These are phyloP conservation scores for Montipora foliosa DNA, from an alignment of 64 coral and sea anemone genomes.

Conservation along the genomic window DNA sequence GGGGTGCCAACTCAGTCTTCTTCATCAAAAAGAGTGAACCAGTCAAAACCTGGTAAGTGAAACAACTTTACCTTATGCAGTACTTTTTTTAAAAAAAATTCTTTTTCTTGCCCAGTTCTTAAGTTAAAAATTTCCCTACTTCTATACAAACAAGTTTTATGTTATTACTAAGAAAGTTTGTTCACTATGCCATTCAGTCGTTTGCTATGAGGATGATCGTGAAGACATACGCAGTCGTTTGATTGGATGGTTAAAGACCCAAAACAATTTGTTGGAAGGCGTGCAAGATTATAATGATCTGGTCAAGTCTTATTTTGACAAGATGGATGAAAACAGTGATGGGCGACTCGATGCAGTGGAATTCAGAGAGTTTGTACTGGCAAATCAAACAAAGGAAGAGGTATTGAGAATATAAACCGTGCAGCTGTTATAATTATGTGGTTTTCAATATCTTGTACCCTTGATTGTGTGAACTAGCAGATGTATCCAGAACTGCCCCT, in stretches of 20 bases:
- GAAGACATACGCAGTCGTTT: constrained; percentile 53
- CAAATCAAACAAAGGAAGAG: constrained; percentile 45
- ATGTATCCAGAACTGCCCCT: too few species aligned
- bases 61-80: too few species aligned
- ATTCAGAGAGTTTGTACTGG: constrained; percentile 42
- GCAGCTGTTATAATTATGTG: not conserved
- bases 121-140: not conserved
- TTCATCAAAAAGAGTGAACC: constrained; percentile 10
- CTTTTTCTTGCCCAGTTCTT: not conserved
- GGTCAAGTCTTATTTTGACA: constrained; percentile 43
- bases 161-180: not conserved
- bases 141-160: not conserved
- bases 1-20: constrained; percentile 17
- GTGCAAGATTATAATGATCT: not conserved
- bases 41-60: constrained; percentile 61
- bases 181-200: constrained; percentile 18
- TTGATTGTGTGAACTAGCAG: too few species aligned
- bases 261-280: constrained; percentile 2
- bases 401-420: not conserved
- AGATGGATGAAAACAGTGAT: constrained; percentile 52
- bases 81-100: too few species aligned
- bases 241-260: constrained; percentile 54
- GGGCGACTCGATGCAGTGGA: constrained; percentile 47
- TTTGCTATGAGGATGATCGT: constrained; percentile 63
- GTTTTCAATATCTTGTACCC: not conserved